Evolutionary conservation across 2,888 invertebrate species (phyloP).

Genomic region (Cerastis leucographa): DNA sequence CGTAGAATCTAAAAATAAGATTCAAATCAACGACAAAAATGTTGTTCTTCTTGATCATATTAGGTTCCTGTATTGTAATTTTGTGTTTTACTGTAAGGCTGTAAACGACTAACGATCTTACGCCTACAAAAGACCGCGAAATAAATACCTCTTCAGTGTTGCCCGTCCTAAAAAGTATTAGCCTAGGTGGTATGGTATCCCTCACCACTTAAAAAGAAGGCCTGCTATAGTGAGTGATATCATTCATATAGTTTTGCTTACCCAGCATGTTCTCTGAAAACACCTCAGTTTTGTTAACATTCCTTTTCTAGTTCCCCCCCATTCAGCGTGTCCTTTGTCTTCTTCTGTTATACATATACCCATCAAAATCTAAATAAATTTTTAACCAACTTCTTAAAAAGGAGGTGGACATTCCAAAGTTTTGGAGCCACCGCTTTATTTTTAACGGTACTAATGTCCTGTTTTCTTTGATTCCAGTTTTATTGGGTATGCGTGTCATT

Average conservation of each 20-base stretch:
- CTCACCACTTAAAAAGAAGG: not conserved
- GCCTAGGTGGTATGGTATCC: not conserved
- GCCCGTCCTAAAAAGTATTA: not conserved
- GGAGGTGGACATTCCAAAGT: not conserved
- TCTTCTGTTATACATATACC: no score
- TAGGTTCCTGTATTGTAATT: not conserved
- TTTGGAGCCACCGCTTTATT: not conserved
- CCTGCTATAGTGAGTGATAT: no score
- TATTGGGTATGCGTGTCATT: constrained; percentile 87
- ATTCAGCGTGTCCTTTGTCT: not conserved
- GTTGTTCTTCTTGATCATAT: not conserved
- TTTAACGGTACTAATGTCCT: not conserved
- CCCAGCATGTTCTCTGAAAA: no score
- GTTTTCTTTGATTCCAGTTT: constrained; percentile 77
- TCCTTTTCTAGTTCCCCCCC: not conserved
- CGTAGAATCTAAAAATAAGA: not conserved
- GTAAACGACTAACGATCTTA: not conserved
- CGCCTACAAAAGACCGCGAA: not conserved
- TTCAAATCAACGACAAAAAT: not conserved
- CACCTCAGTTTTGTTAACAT: not conserved
- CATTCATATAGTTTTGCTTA: no score
- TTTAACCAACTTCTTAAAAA: no score
- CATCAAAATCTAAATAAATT: not conserved
- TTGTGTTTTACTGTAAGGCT: not conserved
- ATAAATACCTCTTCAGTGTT: constrained; percentile 1